A percentile compares a stretch with the other conserved stretches of the same genome.
These are phyloP conservation scores for Lasioglossum zephyrum DNA, from an alignment of 2,888 invertebrate species.

Conservation along the genomic window DNA sequence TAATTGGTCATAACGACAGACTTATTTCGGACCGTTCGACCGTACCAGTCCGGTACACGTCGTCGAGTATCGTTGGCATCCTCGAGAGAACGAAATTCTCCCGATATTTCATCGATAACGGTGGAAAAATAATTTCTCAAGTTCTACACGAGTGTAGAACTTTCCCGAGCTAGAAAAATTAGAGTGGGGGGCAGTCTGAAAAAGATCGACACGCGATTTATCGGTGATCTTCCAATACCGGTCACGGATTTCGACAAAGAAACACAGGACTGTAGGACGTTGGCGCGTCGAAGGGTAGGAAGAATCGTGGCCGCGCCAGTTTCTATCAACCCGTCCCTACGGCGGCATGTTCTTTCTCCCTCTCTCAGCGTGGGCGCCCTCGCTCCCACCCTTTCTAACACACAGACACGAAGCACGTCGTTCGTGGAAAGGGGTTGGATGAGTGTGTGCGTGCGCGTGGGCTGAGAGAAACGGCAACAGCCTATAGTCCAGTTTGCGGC, in stretches of 20 bases:
- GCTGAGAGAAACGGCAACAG: constrained; percentile 28
- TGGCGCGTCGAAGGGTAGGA: constrained; percentile 66
- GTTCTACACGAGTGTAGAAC: neutral
- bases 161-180: neutral
- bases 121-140: neutral
- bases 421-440: neutral
- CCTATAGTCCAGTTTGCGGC: constrained; percentile 56
- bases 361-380: neutral
- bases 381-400: neutral
- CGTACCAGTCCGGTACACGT: neutral
- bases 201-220: constrained; percentile 57
- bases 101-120: neutral
- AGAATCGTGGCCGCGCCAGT: constrained; percentile 70
- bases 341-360: constrained; percentile 23
- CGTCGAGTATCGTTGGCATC: neutral
- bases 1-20: neutral
- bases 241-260: constrained; percentile 69
- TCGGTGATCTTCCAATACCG: constrained; percentile 68
- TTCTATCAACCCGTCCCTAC: constrained; percentile 65
- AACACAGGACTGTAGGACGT: constrained; percentile 61
- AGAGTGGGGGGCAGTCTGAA: neutral
- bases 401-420: neutral
- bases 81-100: neutral
- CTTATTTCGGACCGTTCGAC: neutral
- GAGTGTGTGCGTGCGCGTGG: constrained; percentile 25